Evolutionary conservation across 2,113 vertebrate genomes (phyloP).

Genomic region (Peromyscus polionotus): DNA sequence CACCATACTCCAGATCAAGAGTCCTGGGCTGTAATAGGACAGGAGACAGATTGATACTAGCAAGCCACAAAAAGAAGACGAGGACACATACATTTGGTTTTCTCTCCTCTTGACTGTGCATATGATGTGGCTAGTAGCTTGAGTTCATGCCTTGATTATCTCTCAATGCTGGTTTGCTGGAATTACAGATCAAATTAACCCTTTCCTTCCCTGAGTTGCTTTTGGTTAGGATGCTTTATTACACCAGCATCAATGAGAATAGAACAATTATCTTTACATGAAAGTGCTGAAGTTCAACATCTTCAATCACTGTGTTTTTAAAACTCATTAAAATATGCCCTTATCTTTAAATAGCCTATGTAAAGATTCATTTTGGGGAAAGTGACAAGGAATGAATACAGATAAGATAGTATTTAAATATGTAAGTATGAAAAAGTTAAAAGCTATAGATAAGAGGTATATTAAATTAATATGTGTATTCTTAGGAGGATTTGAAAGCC

Average conservation of each 20-base stretch:
- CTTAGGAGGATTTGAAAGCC: not conserved
- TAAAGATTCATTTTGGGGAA: not conserved
- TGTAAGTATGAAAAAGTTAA: not conserved
- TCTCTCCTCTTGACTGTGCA: not conserved
- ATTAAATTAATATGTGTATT: not conserved
- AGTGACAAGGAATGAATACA: not conserved
- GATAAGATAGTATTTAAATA: not conserved
- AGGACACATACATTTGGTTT: not conserved
- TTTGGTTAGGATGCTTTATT: not conserved
- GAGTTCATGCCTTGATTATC: not conserved
- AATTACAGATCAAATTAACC: not conserved
- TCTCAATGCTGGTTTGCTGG: not conserved
- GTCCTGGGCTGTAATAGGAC: not conserved
- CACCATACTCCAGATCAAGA: not conserved
- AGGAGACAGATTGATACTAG: not conserved
- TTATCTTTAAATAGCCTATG: not conserved
- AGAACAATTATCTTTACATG: not conserved
- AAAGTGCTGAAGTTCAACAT: not conserved
- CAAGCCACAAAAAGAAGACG: not conserved
- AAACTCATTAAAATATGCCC: not conserved
- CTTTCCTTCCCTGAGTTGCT: not conserved
- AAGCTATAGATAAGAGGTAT: not conserved
- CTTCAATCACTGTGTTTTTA: not conserved
- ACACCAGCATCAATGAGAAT: not conserved
- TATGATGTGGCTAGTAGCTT: not conserved